Base-by-base conservation (phyloP, 2,797 vertebrate genomes). In the Cirrhinus molitorella region DNA sequence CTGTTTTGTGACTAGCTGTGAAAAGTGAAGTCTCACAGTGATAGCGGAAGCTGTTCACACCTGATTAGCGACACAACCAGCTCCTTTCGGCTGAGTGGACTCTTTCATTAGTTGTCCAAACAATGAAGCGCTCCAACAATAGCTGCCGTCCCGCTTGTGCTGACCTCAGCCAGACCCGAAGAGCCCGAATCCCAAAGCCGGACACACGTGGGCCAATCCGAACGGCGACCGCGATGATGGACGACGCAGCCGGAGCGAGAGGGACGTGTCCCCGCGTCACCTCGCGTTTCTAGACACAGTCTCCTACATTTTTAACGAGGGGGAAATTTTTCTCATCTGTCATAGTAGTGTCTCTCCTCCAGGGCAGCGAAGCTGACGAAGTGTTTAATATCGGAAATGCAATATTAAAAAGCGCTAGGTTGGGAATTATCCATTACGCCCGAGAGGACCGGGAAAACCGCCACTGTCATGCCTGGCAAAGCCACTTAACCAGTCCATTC, bases 271-370 rank as follows among this genome's bases (percentile, higher is more conserved):
- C 84, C 83, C 51, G 53, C 76, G 11, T 85, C 88, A 90, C 88
- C 88, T 83, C 59, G 34, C 23, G 74, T 65, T 86, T 72, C 43
- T 70, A 85, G 85, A 57, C 88, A 86, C 78, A 87, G 81, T 83
- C 88, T 91, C 66, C 59, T 91, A 86, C 90, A 92, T 91, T 89
- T 92, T 92, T 92, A 92, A 91, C 87, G 88, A 87, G 71, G 47
- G 78, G 83, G 76, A 85, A 90, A 91, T 90, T 89, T 92, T 43
- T 87, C 89, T 90, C 88, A 90, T 90, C 90, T 89, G 73, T 86
- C 90, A 87, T 77, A 55, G 47, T 71, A 65, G 85, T 83, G 87
- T 81, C 85, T 80, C 23, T 80, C 90, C 93, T 89, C 6, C 85
- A n/a, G 17, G 87, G 92, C 89, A 63, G 88, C 78, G 63, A 9